A percentile compares a stretch with the other conserved stretches of the same genome.
phyloP scores from a whole-genome alignment of 2,888 invertebrate genomes.

The Vanessa cardui region DNA sequence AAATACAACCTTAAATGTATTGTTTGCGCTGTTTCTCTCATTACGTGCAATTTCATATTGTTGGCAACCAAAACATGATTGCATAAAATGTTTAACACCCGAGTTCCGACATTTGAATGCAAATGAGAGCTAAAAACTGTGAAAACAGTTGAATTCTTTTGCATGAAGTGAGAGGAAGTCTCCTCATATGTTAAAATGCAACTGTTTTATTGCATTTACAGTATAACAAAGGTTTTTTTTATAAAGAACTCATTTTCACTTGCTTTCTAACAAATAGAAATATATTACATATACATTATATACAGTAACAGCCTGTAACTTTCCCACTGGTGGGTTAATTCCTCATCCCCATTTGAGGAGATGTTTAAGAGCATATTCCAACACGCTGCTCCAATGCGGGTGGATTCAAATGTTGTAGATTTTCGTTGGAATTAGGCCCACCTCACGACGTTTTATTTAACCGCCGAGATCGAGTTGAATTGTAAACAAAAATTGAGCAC shows the following conservation, averaged over 20 bases:
- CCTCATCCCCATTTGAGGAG: no score
- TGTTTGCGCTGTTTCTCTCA: constrained; percentile 28
- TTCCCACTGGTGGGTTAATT: no score
- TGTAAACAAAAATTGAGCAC: no score
- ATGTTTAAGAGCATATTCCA: no score
- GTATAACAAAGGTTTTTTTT: constrained; percentile 16
- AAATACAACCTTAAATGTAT: constrained; percentile 34
- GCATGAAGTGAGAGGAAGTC: constrained; percentile 17
- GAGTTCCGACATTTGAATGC: constrained; percentile 38
- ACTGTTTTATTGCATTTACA: constrained; percentile 20
- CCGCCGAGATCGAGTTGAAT: no score
- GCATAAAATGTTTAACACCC: constrained; percentile 39
- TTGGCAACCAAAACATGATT: constrained; percentile 39
- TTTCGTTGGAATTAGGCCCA: no score
- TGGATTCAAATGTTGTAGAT: no score
- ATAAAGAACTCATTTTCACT: constrained; percentile 8
- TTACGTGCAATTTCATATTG: constrained; percentile 40
- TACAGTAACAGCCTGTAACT: no score
- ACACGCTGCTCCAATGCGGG: no score
- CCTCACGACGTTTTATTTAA: no score
- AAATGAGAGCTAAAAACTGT: constrained; percentile 37
- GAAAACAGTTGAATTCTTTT: constrained; percentile 34
- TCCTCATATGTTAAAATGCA: constrained; percentile 20
- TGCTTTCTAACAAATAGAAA: background rate
- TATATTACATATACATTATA: no score